Evolutionary conservation across 2,113 vertebrate species (phyloP), one percentile per base, ranked within the genome.

Genomic region (Onychostoma macrolepis): DNA sequence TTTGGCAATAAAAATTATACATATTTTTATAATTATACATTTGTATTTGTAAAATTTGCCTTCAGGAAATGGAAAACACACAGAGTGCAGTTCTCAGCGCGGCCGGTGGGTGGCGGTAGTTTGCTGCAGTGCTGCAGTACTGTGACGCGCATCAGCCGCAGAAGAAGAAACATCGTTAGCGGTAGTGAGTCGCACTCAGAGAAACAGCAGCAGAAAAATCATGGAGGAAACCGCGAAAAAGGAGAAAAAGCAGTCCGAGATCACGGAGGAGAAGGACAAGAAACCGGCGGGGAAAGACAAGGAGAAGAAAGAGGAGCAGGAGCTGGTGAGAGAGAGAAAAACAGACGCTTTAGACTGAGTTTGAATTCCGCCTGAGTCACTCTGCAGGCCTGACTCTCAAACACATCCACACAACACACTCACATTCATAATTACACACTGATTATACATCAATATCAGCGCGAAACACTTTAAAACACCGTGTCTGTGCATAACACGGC

Each of bases 201-300:
- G 80, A 69, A 76, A 88, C 74, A 72, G 17, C 36, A 36, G 36
- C 28, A 58, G 26, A 3, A 87, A 89, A 91, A 89, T 50, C 8
- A 96, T 96, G 95, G 95, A 95, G 90, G 95, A 95, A 82, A 90
- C 93, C 63, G 95, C 94, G 90, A 94, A 94, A 88, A 96, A 95
- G 93, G 95, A 96, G 69, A 95, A 92, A 45, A 95, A 94, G 43
- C 91, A 87, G 67, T 19, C 90, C 3, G 94, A 95, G 81, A 94
- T 95, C 90, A 90, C 87, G 0, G 94, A 95, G 85, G 93, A 94
- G 67, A 95, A 95, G 80, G 92, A 94, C 0, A 95, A 95, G 24
- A 87, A 94, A 84, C 48, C 91, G 24, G 74, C 93, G 0, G 94
- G 94, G 6, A 96, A 95, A 83, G 95, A 94, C 7, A 96, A 96